Evolutionary conservation across 2,888 invertebrate genomes (phyloP), one percentile per base, ranked within the genome.

Genomic region (Athripsodes cinereus): DNA sequence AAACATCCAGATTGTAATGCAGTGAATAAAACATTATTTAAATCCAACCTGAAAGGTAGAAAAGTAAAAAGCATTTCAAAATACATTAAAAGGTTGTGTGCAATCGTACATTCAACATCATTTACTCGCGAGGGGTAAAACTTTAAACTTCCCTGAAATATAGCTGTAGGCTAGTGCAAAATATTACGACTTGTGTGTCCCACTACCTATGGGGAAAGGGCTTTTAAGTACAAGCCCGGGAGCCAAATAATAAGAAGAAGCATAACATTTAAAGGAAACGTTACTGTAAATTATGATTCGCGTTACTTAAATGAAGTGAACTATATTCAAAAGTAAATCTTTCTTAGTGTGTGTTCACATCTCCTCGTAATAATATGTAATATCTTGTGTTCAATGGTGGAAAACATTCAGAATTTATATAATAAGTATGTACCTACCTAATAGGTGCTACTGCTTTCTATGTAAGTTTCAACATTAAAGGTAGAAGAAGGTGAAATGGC

Each of bases 131-230:
- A n/a, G 40, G 40, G 40, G 40, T 40, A 40, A 40, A 40, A 40
- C 40, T 40, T 40, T 40, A 16, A 40, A 40, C 40, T 40, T 16
- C 40, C 40, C 40, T 40, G 40, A 40, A 40, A 40, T 40, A 59
- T 59, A 22, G 59, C 59, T 59, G 16, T 31, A 21, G 59, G 59
- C 59, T 55, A 46, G 51, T 52, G 48, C 47, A 11, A 47, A 47
- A 59, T 55, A 59, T 59, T 59, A 55, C 53, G 58, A 54, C 53
- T 58, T 31, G 55, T 52, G 35, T 55, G 59, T 55, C 55, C 48
- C 22, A 50, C 22, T 50, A 21, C 52, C 46, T 59, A 52, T 55
- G 52, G 47, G 55, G 35, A 52, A 21, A 40, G 35, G 57, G 52
- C 22, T 18, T 40, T 46, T 22, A 20, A 44, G 22, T 35, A 26